Evolutionary conservation across 2,113 vertebrate species (phyloP), one percentile per base, ranked within the genome.

Genomic region (Barnardius zonarius): DNA sequence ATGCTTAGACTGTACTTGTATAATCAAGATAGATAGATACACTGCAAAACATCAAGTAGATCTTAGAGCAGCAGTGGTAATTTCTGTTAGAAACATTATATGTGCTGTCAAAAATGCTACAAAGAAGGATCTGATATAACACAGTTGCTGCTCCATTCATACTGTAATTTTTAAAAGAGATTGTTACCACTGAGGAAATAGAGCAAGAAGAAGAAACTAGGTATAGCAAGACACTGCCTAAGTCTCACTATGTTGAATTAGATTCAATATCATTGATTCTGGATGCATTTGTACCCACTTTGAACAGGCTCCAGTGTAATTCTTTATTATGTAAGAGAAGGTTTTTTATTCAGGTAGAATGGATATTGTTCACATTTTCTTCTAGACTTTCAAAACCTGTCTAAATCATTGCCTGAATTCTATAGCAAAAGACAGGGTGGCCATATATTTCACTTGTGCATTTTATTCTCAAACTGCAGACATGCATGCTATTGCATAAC

Each of bases 1-100:
- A n/a, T 94, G 63, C 63, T 96, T 49, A 91, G 84, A 74, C 67
- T 87, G 27, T 22, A 83, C 91, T 91, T 80, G 70, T 76, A 68
- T 69, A 82, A 95, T 95, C 91, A 94, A 89, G 74, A 55, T 82
- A 41, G 35, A 37, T 37, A 10, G 39, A 39, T 39, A 39, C 76
- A 78, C 81, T 62, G 39, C 4, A 14, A 67, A 92, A 61, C 59
- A 54, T 48, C 55, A 64, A 84, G 89, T 61, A 87, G 48, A 55
- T 86, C 81, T 91, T 74, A 35, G 55, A 82, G 49, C 31, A 86
- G 55, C 48, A 24, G 13, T 64, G 35, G 33, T 14, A 79, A 52
- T 79, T 91, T 82, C 44, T 43, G 27, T 61, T 31, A 79, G 57
- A 89, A 95, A 62, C 9, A 5, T 75, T 49, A 10, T 20, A 41